Base-by-base conservation (phyloP, 2,113 vertebrate species). In the Scartelaos histophorus region DNA sequence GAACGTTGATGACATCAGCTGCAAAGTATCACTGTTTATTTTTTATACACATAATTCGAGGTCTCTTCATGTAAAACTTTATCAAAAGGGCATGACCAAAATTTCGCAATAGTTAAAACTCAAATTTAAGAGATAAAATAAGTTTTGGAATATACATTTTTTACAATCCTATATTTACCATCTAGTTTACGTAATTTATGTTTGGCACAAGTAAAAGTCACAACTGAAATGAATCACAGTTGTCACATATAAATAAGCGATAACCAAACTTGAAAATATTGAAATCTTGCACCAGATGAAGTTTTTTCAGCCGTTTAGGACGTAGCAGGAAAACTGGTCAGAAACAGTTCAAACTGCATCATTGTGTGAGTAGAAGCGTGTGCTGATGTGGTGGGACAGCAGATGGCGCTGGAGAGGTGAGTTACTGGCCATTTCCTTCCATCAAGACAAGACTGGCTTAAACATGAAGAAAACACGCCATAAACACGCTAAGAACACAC, bases 351-450 rank as follows among this genome's bases (percentile, higher is more conserved):
- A 60, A 60, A 15, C 1, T 34, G 58, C 15, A 61, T 34, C 25
- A 61, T 34, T 65, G 29, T 19, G 17, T 64, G 10, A 12, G 34
- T 64, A n/a, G 13, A 64, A 64, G 19, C 61, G 17, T 43, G 34
- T 64, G 34, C 38, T 38, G 38, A 64, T 38, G 61, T 64, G 34
- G n/a, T 38, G 61, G 61, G 43, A 29, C 24, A 38, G 73, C 56
- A 54, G 75, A 58, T 66, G 66, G 24, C 53, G 13, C 22, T 15
- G 53, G 74, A 73, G 73, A 73, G 75, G 71, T n/a, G 71, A 73
- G 73, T 69, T 79, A 73, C 73, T 76, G 81, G 70, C 61, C 76
- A 73, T 74, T 80, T 80, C 74, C 74, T 76, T 74, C 79, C 74
- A 62, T 57, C 53, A 62, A 56, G 64, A 51, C 21, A 12, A 54